Percentiles rank a stretch among this genome's conserved stretches.
Evolutionary conservation across 2,888 invertebrate species (phyloP).

Genomic region (Diadegma fenestrale): DNA sequence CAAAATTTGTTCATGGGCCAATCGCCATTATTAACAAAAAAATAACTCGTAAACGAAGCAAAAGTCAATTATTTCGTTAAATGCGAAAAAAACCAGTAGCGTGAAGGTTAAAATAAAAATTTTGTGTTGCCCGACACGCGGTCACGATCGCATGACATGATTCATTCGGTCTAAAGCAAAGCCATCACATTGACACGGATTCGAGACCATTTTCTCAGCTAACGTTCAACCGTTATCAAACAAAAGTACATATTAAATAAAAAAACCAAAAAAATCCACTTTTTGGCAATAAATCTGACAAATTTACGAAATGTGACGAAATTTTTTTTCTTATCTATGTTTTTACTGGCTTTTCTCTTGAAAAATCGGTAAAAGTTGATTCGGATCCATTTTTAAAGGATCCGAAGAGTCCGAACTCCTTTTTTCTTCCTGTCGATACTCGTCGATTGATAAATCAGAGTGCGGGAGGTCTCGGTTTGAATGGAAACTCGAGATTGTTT

Average conservation of each 20-base stretch:
- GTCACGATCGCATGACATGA: constrained; percentile 25
- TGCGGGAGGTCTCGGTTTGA: background rate
- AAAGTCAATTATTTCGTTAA: background rate
- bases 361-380: background rate
- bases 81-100: background rate
- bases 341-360: background rate
- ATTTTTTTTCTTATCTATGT: background rate
- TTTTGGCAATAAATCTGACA: background rate
- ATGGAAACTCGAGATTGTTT: constrained; percentile 8
- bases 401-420: background rate
- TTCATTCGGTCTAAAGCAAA: background rate
- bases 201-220: background rate
- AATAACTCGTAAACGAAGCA: background rate
- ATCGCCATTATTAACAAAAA: background rate
- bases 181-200: constrained; percentile 14
- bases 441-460: background rate
- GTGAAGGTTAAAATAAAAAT: background rate
- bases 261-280: background rate
- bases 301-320: background rate
- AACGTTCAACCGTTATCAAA: background rate
- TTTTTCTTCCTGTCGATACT: background rate
- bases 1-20: background rate
- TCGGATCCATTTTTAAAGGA: too few relatives aligned
- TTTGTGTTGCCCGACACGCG: constrained; percentile 17
- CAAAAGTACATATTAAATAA: background rate